Base-by-base conservation (phyloP, 1,140 invertebrate species). In the Physella acuta region DNA sequence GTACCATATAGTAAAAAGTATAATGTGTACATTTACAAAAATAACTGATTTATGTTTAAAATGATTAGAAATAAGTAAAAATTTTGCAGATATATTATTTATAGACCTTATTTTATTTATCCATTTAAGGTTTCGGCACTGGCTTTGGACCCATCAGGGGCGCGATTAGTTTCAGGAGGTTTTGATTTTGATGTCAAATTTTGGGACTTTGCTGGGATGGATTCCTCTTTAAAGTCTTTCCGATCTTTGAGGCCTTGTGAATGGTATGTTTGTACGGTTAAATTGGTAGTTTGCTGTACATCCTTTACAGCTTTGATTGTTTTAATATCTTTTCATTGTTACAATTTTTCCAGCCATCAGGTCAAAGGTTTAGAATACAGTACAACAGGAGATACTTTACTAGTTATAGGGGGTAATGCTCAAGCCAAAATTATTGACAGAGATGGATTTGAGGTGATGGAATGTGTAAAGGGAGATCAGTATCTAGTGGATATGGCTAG, bases 131-230 rank as follows among this genome's bases (percentile, higher is more conserved):
- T 89, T 0, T 91, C 93, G 1, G 94, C 94, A 0, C 82, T 99
- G 3, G 90, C 92, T 16, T 89, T 94, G 0, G 97, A 99, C 87
- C 92, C 94, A 0, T 92, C 94, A 33, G 97, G 97, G 24, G 92
- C 94, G 24, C 87, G 97, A 33, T 85, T 99, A 17, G 93, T 94
- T 0, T 92, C 93, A n/a, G 96, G 97, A 14, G 85, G 87, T 5
- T 89, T 94, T 31, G 95, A 99, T 81, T 99, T 98, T 85, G 94
- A 98, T 75, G 91, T 99, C 0, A 92, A 91, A 68, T 93, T 99
- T 73, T 99, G 94, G 94, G 97, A 99, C 86, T 99, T 99, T 88
- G 92, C 94, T 68, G 96, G 96, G 11, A 98, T 99, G 95, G 95
- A 99, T 84, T 89, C 92, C 0, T 90, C 91, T 0, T 88, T 97